Conservation (phyloP, 2,888 invertebrate species). For the Yponomeuta cagnagella region DNA sequence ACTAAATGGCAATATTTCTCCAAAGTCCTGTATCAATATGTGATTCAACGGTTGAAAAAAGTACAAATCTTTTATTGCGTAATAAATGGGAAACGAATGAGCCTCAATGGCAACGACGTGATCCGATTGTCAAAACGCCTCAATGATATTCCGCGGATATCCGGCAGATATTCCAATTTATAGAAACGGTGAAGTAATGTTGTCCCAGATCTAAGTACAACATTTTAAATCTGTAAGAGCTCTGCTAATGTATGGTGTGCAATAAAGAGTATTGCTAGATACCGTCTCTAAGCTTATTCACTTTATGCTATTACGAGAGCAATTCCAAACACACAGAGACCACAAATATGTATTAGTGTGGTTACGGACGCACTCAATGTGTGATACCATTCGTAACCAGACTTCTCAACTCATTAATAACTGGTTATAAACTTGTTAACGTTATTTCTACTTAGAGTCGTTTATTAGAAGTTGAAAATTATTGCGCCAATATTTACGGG, state of each 20-base stretch:
- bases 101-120: slow-evolving; percentile 46
- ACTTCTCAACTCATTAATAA: not conserved
- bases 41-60: slow-evolving; percentile 20
- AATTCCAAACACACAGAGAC: too few species aligned
- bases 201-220: not conserved
- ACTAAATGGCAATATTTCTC: not conserved
- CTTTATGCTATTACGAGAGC: too few species aligned
- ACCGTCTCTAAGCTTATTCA: too few species aligned
- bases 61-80: slow-evolving; percentile 40
- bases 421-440: not conserved
- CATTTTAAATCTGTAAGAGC: not conserved
- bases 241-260: too few species aligned
- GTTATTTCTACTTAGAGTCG: not conserved
- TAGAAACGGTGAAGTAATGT: not conserved
- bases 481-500: not conserved
- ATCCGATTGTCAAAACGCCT: slow-evolving; percentile 40
- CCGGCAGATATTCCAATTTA: slow-evolving; percentile 1
- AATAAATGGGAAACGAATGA: slow-evolving; percentile 50
- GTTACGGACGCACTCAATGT: not conserved
- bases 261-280: too few species aligned
- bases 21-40: slow-evolving; percentile 8
- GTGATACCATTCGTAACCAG: not conserved
- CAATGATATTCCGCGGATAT: slow-evolving; percentile 29
- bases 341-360: too few species aligned
- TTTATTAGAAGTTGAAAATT: not conserved